These are phyloP conservation scores for Astyanax mexicanus DNA, from an alignment of 2,797 vertebrate species.

Conservation along the genomic window DNA sequence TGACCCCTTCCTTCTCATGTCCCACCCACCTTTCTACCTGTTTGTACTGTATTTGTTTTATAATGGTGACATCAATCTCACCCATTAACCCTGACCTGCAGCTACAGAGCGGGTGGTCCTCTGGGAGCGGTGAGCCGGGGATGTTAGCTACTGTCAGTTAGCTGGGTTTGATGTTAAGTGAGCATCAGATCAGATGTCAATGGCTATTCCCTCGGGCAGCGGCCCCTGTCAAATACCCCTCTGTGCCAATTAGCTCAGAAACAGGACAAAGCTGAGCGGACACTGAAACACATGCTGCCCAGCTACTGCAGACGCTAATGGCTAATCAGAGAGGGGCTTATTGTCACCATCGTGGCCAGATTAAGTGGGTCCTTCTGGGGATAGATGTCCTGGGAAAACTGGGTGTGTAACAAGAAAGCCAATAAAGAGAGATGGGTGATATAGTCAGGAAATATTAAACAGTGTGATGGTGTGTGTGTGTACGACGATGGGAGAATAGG, in stretches of 20 bases:
- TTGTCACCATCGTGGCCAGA: slow-evolving; percentile 71
- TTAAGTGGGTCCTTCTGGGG: slow-evolving; percentile 69
- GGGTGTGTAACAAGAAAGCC: slow-evolving; percentile 69
- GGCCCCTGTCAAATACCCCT: slow-evolving; percentile 74
- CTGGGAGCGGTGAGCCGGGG: slow-evolving; percentile 57
- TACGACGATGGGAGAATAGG: no score
- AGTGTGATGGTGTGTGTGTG: no score
- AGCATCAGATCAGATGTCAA: slow-evolving; percentile 83
- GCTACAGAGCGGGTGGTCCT: slow-evolving; percentile 42
- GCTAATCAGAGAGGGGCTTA: slow-evolving; percentile 79
- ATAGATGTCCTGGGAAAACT: slow-evolving; percentile 69
- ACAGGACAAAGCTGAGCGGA: slow-evolving; percentile 49
- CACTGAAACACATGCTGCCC: slow-evolving; percentile 74
- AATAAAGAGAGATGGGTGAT: slow-evolving; percentile 71
- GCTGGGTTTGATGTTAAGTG: slow-evolving; percentile 79
- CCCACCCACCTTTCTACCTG: slow-evolving; percentile 50
- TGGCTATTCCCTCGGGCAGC: slow-evolving; percentile 73
- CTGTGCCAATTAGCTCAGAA: slow-evolving; percentile 78
- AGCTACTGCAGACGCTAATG: slow-evolving; percentile 72
- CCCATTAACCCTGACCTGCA: slow-evolving; percentile 66
- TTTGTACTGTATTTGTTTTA: slow-evolving; percentile 58
- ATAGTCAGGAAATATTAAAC: slow-evolving; percentile 66
- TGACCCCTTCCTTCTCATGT: no score
- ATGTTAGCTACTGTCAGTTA: slow-evolving; percentile 59
- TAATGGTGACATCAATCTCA: slow-evolving; percentile 23